Evolutionary conservation across 2,113 vertebrate genomes (phyloP).

Genomic region (Antigone vipio): DNA sequence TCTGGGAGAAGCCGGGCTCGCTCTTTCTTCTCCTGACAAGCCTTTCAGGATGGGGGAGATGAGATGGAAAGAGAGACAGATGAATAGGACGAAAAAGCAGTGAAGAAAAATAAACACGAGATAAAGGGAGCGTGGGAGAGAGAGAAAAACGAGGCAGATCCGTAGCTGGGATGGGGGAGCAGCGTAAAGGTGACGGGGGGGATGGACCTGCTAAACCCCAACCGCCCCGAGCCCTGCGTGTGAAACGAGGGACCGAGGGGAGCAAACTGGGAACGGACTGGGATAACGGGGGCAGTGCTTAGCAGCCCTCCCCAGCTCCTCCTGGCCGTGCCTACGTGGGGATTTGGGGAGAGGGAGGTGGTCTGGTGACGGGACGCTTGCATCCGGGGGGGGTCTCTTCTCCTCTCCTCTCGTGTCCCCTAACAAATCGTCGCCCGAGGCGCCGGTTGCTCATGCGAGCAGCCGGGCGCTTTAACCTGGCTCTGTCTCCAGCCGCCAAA

Average conservation of each 20-base stretch:
- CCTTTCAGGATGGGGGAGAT: constrained; percentile 23
- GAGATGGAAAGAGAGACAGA: constrained; percentile 17
- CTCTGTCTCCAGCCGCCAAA: constrained; percentile 23
- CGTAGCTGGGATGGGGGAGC: neutral
- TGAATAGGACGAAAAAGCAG: neutral
- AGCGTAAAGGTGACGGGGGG: neutral
- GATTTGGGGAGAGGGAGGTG: neutral
- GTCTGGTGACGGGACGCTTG: neutral
- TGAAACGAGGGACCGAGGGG: fast-evolving
- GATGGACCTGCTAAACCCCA: neutral
- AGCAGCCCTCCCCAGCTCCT: neutral
- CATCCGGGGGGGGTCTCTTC: neutral
- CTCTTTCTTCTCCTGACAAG: constrained; percentile 46
- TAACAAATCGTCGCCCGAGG: neutral
- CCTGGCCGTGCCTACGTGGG: fast-evolving
- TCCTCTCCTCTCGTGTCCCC: neutral
- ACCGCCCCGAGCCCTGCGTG: neutral
- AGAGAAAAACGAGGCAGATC: neutral
- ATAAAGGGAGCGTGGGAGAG: neutral
- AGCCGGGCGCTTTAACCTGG: neutral
- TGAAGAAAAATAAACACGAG: neutral
- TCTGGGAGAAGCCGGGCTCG: constrained; percentile 2
- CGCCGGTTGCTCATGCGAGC: neutral
- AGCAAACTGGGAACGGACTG: neutral
- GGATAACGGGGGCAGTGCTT: fast-evolving